These are phyloP conservation scores for Apamea monoglypha DNA, from an alignment of 2,888 invertebrate genomes.

Conservation along the genomic window DNA sequence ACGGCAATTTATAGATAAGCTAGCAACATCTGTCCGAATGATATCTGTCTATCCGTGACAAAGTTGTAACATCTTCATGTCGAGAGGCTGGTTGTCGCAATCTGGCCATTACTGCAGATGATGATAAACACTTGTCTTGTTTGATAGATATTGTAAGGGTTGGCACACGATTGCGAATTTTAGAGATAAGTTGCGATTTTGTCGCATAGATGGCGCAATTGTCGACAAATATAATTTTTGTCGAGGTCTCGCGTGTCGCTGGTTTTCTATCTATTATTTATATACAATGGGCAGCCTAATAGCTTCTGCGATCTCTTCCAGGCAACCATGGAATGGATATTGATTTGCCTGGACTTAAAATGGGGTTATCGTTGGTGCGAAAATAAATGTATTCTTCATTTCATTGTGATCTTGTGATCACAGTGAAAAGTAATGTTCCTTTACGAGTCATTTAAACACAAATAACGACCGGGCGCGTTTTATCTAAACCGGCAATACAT, in stretches of 20 bases:
- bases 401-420: too few relatives aligned
- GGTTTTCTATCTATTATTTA: not conserved
- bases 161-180: constrained; percentile 25
- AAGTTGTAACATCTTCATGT: constrained; percentile 71
- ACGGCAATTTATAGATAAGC: constrained; percentile 49
- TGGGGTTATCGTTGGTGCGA: too few relatives aligned
- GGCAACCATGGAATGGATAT: too few relatives aligned
- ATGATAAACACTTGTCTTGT: constrained; percentile 67
- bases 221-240: not conserved
- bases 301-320: too few relatives aligned
- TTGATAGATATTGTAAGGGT: constrained; percentile 43
- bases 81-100: constrained; percentile 69
- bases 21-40: constrained; percentile 35
- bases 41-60: constrained; percentile 73
- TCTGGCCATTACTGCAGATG: constrained; percentile 62
- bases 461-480: too few relatives aligned
- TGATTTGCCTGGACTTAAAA: too few relatives aligned
- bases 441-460: too few relatives aligned
- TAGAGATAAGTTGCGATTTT: not conserved
- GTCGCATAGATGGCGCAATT: not conserved
- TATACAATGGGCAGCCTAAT: too few relatives aligned
- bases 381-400: too few relatives aligned
- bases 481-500: too few relatives aligned
- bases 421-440: too few relatives aligned
- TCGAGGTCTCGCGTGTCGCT: not conserved